Percentiles rank a stretch among this genome's conserved stretches.
These are phyloP conservation scores for Dicycla oo DNA, from an alignment of 2,888 invertebrate genomes.

Conservation along the genomic window DNA sequence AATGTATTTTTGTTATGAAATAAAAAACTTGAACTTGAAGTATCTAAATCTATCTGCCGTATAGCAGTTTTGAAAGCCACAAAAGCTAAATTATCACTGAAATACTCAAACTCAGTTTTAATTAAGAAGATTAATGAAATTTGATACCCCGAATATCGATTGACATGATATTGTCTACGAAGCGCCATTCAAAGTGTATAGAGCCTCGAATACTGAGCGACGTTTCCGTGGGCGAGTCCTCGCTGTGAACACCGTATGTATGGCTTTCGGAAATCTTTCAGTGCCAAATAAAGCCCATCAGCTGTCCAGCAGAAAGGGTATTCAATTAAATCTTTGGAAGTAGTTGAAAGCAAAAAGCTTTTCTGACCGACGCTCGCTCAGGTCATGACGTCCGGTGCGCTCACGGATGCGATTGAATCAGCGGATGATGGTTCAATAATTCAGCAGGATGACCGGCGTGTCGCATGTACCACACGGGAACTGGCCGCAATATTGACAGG, in stretches of 20 bases:
- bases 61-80: background rate
- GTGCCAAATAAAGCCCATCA: slow-evolving; percentile 44
- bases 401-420: slow-evolving; percentile 76
- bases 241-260: slow-evolving; percentile 38
- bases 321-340: slow-evolving; percentile 64
- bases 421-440: slow-evolving; percentile 78
- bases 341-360: slow-evolving; percentile 71
- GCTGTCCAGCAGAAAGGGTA: slow-evolving; percentile 64
- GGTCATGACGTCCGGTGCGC: slow-evolving; percentile 67
- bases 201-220: slow-evolving; percentile 59
- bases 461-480: slow-evolving; percentile 46
- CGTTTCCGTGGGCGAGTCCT: slow-evolving; percentile 51
- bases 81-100: background rate
- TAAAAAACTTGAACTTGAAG: too few species aligned
- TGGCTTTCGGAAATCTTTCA: slow-evolving; percentile 53
- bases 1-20: too few species aligned
- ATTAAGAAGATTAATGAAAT: slow-evolving; percentile 59
- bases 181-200: slow-evolving; percentile 53
- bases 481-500: slow-evolving; percentile 47
- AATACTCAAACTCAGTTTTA: slow-evolving; percentile 43
- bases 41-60: slow-evolving; percentile 46
- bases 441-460: slow-evolving; percentile 73
- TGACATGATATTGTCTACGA: slow-evolving; percentile 49
- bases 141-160: slow-evolving; percentile 43
- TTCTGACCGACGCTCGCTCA: slow-evolving; percentile 57